phyloP scores from a whole-genome alignment of 2,888 invertebrate genomes.

The Pardosa pseudoannulata region DNA sequence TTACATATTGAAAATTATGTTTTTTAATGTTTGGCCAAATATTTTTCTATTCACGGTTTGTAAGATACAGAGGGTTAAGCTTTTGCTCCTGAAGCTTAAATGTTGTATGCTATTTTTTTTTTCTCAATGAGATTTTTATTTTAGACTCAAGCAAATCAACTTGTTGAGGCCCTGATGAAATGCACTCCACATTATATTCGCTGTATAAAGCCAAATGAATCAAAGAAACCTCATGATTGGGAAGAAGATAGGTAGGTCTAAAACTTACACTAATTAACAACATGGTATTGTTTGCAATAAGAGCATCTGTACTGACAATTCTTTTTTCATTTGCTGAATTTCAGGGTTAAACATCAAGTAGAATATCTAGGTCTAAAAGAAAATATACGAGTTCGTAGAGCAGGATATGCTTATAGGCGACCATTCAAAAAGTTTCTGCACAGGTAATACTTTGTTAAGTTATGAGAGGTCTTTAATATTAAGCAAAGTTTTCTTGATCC shows the following conservation, averaged over 20 bases:
- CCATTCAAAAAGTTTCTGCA: constrained; percentile 82
- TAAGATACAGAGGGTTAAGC: too few relatives aligned
- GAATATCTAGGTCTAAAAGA: constrained; percentile 84
- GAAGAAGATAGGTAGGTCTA: constrained; percentile 79
- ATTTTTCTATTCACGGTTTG: too few relatives aligned
- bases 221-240: constrained; percentile 83
- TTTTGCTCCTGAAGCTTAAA: too few relatives aligned
- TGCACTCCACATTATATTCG: constrained; percentile 85
- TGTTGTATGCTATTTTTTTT: too few relatives aligned
- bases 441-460: constrained; percentile 78
- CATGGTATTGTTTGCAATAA: too few relatives aligned
- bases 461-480: too few relatives aligned
- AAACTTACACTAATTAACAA: too few relatives aligned
- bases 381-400: constrained; percentile 83
- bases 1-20: too few relatives aligned
- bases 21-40: too few relatives aligned
- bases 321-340: neutral
- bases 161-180: constrained; percentile 83
- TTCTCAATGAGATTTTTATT: too few relatives aligned
- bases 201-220: constrained; percentile 85
- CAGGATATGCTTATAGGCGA: constrained; percentile 84
- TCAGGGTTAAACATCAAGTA: constrained; percentile 83
- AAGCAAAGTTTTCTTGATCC: too few relatives aligned
- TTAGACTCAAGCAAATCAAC: constrained; percentile 83
- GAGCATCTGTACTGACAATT: too few relatives aligned